Evolutionary conservation across 2,888 invertebrate genomes (phyloP).

Genomic region (Ceramica pisi): DNA sequence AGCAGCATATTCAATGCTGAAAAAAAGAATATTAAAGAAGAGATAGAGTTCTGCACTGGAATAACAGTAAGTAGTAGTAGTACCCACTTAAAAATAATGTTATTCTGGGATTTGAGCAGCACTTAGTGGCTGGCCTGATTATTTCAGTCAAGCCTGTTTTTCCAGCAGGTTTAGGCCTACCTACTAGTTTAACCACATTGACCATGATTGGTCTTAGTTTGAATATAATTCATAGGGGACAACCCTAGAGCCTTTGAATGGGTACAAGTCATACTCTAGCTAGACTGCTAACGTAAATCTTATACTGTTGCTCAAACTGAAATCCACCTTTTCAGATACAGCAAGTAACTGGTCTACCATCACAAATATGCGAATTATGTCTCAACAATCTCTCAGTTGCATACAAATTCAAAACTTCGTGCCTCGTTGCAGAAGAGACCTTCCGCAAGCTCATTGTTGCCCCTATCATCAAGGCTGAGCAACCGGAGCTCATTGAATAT

Average conservation of each 20-base stretch:
- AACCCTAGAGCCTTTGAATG: too few relatives aligned
- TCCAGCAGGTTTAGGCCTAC: not conserved
- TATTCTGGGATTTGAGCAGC: too few relatives aligned
- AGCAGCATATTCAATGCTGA: slow-evolving; percentile 68
- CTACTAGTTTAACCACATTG: too few relatives aligned
- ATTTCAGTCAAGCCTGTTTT: not conserved
- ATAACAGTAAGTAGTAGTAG: slow-evolving; percentile 76
- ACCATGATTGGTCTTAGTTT: too few relatives aligned
- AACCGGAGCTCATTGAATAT: slow-evolving; percentile 36
- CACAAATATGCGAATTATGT: slow-evolving; percentile 73
- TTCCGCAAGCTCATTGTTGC: slow-evolving; percentile 62
- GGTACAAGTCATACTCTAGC: too few relatives aligned
- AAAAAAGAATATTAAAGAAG: slow-evolving; percentile 64
- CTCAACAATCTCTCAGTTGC: slow-evolving; percentile 69
- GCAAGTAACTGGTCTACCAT: slow-evolving; percentile 69
- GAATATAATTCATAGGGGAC: too few relatives aligned
- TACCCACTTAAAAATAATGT: not conserved
- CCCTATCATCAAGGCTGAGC: slow-evolving; percentile 64
- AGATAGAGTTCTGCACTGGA: slow-evolving; percentile 78
- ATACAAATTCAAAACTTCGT: slow-evolving; percentile 74
- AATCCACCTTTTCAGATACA: slow-evolving; percentile 49
- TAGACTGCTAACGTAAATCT: too few relatives aligned
- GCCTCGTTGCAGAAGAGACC: slow-evolving; percentile 69
- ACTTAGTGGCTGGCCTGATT: too few relatives aligned
- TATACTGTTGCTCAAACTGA: not conserved